phyloP scores from a whole-genome alignment of 2,797 vertebrate genomes.

The Aeoliscus strigatus region DNA sequence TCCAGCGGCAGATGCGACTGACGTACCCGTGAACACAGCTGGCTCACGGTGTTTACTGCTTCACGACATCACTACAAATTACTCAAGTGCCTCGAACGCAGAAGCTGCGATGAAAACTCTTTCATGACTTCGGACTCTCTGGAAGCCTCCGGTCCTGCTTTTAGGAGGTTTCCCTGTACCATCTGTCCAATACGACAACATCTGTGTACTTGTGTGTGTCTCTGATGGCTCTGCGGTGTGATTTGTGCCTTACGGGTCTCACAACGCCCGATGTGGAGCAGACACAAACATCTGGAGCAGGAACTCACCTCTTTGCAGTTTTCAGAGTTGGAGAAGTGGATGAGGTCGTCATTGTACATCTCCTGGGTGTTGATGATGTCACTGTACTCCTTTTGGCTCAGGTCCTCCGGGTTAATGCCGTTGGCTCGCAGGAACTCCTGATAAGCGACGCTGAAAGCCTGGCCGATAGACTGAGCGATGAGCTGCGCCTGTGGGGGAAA shows the following conservation, averaged over 20 bases:
- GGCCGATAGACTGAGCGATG: slow-evolving; percentile 98
- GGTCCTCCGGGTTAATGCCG: slow-evolving; percentile 97
- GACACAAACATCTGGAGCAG: slow-evolving; percentile 4
- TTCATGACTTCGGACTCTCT: slow-evolving; percentile 36
- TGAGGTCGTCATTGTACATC: slow-evolving; percentile 99
- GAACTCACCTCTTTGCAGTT: slow-evolving; percentile 96
- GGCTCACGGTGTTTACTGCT: slow-evolving; percentile 14
- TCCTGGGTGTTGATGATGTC: slow-evolving; percentile 99
- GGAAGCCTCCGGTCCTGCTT: slow-evolving; percentile 37
- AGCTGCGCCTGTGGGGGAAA: slow-evolving; percentile 85
- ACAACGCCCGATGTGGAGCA: slow-evolving; percentile 1
- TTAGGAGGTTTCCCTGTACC: too few species aligned
- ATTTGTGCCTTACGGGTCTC: background rate
- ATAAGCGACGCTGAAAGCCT: slow-evolving; percentile 99
- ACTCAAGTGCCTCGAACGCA: slow-evolving; percentile 20
- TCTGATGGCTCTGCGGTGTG: too few species aligned
- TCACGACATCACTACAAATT: slow-evolving; percentile 29
- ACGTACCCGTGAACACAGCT: slow-evolving; percentile 11
- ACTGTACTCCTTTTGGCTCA: slow-evolving; percentile 99
- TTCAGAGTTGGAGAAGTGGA: slow-evolving; percentile 99
- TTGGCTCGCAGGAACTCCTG: slow-evolving; percentile 98
- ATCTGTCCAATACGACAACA: too few species aligned
- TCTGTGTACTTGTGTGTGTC: too few species aligned
- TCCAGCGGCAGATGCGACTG: slow-evolving; percentile 5
- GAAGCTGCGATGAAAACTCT: slow-evolving; percentile 33